Base-by-base conservation (phyloP, 2,797 vertebrate genomes). In the Tangara arthus region DNA sequence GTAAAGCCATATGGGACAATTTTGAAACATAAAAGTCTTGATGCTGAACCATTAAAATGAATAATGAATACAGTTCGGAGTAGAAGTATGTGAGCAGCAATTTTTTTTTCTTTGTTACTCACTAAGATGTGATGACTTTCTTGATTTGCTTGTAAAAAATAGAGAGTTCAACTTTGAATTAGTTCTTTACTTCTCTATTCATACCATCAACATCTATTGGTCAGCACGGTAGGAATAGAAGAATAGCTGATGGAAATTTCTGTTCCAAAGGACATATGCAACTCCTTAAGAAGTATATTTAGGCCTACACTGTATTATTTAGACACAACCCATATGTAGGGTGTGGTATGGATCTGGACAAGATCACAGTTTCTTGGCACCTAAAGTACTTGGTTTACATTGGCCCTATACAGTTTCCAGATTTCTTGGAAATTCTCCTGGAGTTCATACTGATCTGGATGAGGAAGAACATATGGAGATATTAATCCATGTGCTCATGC, bases 351-450 rank as follows among this genome's bases (percentile, higher is more conserved):
- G 87, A 81, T 95, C 89, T 96, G 87, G 82, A 93, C 57, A 91
- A 69, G 56, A 89, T 23, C 89, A 92, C 81, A 92, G 50, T 57
- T 92, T 89, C 78, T 92, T 97, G 94, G 95, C 95, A 93, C 12
- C 39, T 79, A 49, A 87, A 68, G 20, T 64, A 47, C 59, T 90
- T 89, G 64, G 83, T 95, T 96, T 96, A 95, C 77, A 83, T 61
- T 91, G 93, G 75, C 37, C 32, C 23, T 92, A 44, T 89, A 92
- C 72, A 88, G 26, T 89, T 95, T 94, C 93, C 90, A 96, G 89
- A 94, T 93, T 97, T 75, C 72, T 89, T 97, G 89, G 87, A 95
- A 89, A 88, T 87, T 89, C 39, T 91, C 84, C 94, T 96, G 89
- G 46, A 85, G 72, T 85, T 95, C 87, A 82, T 91, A 75, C 27